A percentile compares a stretch with the other conserved stretches of the same genome.
Evolutionary conservation across 2,797 vertebrate genomes (phyloP).

Genomic region (Thaleichthys pacificus): DNA sequence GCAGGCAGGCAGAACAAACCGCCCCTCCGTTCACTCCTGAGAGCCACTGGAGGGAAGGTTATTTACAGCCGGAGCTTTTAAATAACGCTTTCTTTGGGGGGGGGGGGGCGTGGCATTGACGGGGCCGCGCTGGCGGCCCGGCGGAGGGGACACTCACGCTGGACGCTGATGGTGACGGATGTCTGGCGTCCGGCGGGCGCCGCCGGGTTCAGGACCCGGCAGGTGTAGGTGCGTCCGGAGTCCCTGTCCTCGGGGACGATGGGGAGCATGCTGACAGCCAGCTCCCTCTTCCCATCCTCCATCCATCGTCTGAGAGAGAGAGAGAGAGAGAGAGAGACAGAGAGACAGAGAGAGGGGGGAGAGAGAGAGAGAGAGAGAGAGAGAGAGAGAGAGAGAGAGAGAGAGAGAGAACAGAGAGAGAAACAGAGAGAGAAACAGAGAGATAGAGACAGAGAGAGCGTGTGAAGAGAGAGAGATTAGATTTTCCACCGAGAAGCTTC

Average conservation of each 20-base stretch:
- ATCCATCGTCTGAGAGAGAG: constrained; percentile 69
- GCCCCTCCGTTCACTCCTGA: constrained; percentile 3
- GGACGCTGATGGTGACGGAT: constrained; percentile 84
- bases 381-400: background rate
- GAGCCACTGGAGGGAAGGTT: background rate
- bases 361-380: constrained; percentile 15
- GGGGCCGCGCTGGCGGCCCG: background rate
- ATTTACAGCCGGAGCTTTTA: background rate
- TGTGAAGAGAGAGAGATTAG: background rate
- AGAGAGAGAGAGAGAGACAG: no score
- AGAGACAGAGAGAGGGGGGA: constrained; percentile 6
- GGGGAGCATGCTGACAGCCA: constrained; percentile 82
- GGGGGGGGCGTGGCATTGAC: no score
- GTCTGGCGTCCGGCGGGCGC: constrained; percentile 85
- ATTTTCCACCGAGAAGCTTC: background rate
- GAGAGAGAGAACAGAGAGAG: constrained; percentile 15
- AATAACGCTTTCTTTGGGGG: background rate
- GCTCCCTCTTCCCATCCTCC: constrained; percentile 81
- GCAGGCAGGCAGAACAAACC: background rate
- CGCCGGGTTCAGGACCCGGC: constrained; percentile 84
- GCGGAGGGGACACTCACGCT: constrained; percentile 77
- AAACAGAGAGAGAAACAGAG: background rate
- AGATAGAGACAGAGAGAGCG: constrained; percentile 3
- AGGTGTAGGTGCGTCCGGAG: constrained; percentile 84
- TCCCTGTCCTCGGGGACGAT: constrained; percentile 84